Evolutionary conservation across 1,140 invertebrate genomes (phyloP), one percentile per base, ranked within the genome.

Genomic region (Phthorimaea operculella): DNA sequence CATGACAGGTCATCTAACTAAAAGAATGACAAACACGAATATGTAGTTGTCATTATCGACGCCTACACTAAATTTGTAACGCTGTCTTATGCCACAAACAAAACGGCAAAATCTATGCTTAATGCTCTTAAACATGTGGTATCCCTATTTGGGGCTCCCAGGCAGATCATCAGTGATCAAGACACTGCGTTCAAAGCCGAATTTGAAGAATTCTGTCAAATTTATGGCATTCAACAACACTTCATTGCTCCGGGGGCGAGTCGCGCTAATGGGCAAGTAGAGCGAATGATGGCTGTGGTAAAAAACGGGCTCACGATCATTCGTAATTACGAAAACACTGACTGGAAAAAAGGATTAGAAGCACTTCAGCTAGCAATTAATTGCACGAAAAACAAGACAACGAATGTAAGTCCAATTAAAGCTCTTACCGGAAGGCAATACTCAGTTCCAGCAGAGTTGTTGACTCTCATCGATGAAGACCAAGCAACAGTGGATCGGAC

Each of bases 261-360:
- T 21, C 16, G 53, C 1, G n/a, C 53, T 17, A 55, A 55, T 18
- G 53, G 53, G 15, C 53, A 49, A 33, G 53, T 55, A 1, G 53
- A 55, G 44, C 42, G 53, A 16, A 16, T 55, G 21, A 55, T 55
- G 53, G 33, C 44, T 8, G 53, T 55, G 4, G 45, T 55, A 33
- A 55, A 55, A 16, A 55, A 48, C 17, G 53, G 45, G 17, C 21
- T 55, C 14, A 55, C 53, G 5, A 55, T 55, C 4, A 55, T 55
- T 10, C 42, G 45, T n/a, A 48, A 55, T 34, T 55, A 48, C 12
- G 53, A 55, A 33, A 33, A 9, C 9, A 36, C 21, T 16, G 17
- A 55, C 16, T 54, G 52, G 44, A 45, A 33, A 33, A 53, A 54
- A 21, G 44, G 39, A 1, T 28, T 54, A 15, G 52, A 54, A 5